Percentiles rank a stretch among this genome's conserved stretches.
Evolutionary conservation across 2,888 invertebrate genomes (phyloP).

Genomic region (Ganaspis brasiliensis): DNA sequence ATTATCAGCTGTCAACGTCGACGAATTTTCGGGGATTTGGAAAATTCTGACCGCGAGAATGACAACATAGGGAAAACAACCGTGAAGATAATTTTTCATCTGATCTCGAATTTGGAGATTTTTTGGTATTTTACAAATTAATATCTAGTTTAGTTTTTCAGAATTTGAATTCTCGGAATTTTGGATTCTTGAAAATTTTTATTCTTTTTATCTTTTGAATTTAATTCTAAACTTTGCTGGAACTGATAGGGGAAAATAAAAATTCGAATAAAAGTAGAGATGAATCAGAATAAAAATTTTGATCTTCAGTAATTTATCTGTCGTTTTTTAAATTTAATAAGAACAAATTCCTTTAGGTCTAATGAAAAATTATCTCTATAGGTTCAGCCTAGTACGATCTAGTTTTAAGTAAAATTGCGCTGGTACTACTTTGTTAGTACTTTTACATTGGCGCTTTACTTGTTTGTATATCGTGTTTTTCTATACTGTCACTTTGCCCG

Average conservation of each 20-base stretch:
- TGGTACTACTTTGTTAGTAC: slow-evolving; percentile 74
- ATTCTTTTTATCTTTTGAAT: too few relatives aligned
- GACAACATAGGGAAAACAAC: slow-evolving; percentile 72
- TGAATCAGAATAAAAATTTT: too few relatives aligned
- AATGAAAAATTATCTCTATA: slow-evolving; percentile 61
- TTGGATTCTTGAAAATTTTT: too few relatives aligned
- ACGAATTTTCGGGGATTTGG: slow-evolving; percentile 59
- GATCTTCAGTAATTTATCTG: too few relatives aligned
- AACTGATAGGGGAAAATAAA: too few relatives aligned
- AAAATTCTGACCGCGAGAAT: slow-evolving; percentile 76
- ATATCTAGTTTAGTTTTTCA: too few relatives aligned
- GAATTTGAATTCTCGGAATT: too few relatives aligned
- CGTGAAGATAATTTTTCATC: slow-evolving; percentile 42
- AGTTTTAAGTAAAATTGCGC: slow-evolving; percentile 73
- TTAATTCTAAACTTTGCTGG: too few relatives aligned
- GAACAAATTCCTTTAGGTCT: slow-evolving; percentile 46
- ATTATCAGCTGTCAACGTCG: slow-evolving; percentile 37
- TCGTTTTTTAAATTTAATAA: too few relatives aligned
- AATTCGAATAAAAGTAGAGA: too few relatives aligned
- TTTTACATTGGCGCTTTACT: slow-evolving; percentile 78
- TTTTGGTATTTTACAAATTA: background rate
- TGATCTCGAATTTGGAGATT: background rate
- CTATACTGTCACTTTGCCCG: slow-evolving; percentile 73
- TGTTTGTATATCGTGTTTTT: slow-evolving; percentile 78
- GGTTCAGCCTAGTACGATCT: slow-evolving; percentile 73